These are phyloP conservation scores for Drosophila seclusa DNA, from an alignment of 2,888 invertebrate genomes.

Conservation along the genomic window DNA sequence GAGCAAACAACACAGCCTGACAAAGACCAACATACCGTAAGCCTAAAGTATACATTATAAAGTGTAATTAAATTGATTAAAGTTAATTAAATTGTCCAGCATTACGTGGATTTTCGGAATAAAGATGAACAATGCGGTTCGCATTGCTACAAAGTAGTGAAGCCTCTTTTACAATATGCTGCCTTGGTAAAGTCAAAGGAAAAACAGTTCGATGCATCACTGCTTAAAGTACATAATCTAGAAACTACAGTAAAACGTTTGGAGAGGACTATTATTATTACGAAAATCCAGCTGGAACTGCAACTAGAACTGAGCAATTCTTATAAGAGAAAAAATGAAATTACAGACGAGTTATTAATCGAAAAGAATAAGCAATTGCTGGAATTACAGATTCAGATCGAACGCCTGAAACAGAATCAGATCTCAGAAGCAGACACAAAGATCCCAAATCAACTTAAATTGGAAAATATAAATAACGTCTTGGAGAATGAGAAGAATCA, in stretches of 20 bases:
- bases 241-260: slow-evolving; percentile 1
- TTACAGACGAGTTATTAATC: slow-evolving; percentile 2
- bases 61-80: background rate
- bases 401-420: background rate
- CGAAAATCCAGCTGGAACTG: slow-evolving; percentile 4
- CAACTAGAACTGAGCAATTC: background rate
- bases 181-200: slow-evolving; percentile 8
- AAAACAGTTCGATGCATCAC: slow-evolving; percentile 1
- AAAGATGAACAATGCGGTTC: background rate
- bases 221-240: background rate
- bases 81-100: background rate
- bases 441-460: background rate
- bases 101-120: background rate
- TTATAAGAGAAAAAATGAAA: background rate
- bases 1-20: background rate
- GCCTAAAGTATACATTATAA: background rate
- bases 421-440: too few relatives aligned
- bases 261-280: background rate
- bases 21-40: background rate
- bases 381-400: background rate
- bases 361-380: background rate
- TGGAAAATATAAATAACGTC: background rate
- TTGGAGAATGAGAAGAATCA: background rate
- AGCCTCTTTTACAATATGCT: background rate
- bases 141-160: background rate